These are phyloP conservation scores for Monomorium pharaonis DNA, from an alignment of 1,140 invertebrate species.

Conservation along the genomic window DNA sequence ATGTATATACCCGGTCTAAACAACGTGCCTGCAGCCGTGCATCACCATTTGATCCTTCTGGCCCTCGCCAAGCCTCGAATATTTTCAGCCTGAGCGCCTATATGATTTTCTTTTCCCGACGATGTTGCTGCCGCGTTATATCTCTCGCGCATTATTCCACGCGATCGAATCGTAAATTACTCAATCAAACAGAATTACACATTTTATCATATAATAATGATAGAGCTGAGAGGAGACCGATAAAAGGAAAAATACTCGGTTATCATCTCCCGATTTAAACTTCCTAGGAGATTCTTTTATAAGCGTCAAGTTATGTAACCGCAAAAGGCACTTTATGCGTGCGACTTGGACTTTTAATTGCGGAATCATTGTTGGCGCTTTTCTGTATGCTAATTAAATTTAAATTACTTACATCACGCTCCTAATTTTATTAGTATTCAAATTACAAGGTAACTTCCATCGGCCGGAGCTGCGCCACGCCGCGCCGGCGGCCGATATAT, in stretches of 20 bases:
- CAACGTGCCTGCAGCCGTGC: not conserved
- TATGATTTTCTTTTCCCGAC: conserved; percentile 5
- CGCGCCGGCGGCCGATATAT: too few relatives aligned
- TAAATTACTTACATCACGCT: not conserved
- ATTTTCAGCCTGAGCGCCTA: not conserved
- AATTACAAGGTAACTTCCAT: not conserved
- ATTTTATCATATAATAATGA: not conserved
- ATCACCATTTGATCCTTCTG: not conserved
- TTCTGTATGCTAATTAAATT: not conserved
- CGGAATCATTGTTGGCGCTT: not conserved
- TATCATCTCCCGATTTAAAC: not conserved
- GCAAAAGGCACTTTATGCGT: not conserved
- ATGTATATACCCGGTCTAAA: conserved; percentile 13
- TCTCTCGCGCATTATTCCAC: not conserved
- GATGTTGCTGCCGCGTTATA: not conserved
- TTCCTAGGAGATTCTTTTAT: not conserved
- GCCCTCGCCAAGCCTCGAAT: not conserved
- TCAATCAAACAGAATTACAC: not conserved
- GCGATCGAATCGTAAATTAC: not conserved
- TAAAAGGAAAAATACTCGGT: not conserved
- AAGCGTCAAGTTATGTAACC: not conserved
- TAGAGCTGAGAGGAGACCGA: not conserved
- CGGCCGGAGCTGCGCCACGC: not conserved
- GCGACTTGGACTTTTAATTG: not conserved
- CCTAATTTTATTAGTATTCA: not conserved